These are phyloP conservation scores for Cliona cf. orientalis DNA, from an alignment of 37 sponge, comb jelly and placozoan genomes.

Conservation along the genomic window DNA sequence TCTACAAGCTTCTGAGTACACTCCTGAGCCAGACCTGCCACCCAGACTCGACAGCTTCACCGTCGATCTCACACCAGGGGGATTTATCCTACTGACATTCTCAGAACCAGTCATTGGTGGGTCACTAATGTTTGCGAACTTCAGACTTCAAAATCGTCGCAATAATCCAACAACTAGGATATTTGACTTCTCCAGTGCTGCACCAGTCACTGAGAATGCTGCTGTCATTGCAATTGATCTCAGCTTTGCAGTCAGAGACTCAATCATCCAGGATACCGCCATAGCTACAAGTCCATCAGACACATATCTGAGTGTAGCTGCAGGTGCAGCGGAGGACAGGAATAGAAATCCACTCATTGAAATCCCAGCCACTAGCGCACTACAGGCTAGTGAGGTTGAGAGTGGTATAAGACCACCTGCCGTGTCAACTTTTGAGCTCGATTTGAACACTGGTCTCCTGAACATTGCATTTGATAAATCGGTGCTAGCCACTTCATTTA, in stretches of 20 bases:
- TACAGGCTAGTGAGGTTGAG: slow-evolving; percentile 58
- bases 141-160: slow-evolving; percentile 52
- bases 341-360: slow-evolving; percentile 52
- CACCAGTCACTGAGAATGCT: slow-evolving; percentile 46
- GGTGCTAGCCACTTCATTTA: slow-evolving; percentile 59
- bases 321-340: slow-evolving; percentile 65
- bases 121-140: slow-evolving; percentile 39
- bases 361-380: slow-evolving; percentile 39
- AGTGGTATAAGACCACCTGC: slow-evolving; percentile 73
- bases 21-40: slow-evolving; percentile 38
- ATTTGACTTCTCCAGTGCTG: slow-evolving; percentile 57
- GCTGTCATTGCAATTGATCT: slow-evolving; percentile 61
- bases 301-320: slow-evolving; percentile 69
- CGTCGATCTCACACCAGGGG: slow-evolving; percentile 81
- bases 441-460: slow-evolving; percentile 77
- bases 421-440: slow-evolving; percentile 59
- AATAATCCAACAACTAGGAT: slow-evolving; percentile 26
- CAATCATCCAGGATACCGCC: slow-evolving; percentile 40
- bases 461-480: slow-evolving; percentile 75
- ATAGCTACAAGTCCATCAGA: slow-evolving; percentile 57
- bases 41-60: slow-evolving; percentile 58
- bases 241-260: slow-evolving; percentile 53
- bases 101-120: slow-evolving; percentile 70
- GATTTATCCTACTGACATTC: slow-evolving; percentile 61
- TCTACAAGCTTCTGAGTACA: slow-evolving; percentile 47